Evolutionary conservation across 2,113 vertebrate genomes (phyloP).

Genomic region (Pristiophorus japonicus): DNA sequence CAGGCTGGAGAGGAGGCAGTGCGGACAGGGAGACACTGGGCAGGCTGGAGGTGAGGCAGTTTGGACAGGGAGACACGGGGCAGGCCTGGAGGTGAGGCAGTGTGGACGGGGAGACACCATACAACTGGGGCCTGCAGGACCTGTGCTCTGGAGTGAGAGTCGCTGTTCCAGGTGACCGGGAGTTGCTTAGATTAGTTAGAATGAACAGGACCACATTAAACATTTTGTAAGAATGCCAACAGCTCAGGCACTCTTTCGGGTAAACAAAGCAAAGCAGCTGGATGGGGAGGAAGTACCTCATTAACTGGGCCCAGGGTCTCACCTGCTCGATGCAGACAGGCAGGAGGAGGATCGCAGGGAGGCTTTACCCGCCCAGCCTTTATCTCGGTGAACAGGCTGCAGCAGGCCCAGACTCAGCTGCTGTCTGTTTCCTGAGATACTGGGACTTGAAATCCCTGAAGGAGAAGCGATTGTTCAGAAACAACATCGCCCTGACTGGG

Average conservation of each 20-base stretch:
- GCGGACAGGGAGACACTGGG: too few species aligned
- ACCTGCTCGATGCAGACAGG: background rate
- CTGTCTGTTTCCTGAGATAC: constrained; percentile 7
- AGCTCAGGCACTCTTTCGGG: background rate
- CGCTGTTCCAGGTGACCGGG: background rate
- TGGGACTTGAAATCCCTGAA: background rate
- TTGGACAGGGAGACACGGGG: too few species aligned
- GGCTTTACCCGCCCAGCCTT: background rate
- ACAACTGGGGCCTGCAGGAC: background rate
- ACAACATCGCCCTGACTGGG: background rate
- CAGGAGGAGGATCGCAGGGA: background rate
- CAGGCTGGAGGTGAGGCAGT: too few species aligned
- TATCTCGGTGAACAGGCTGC: background rate
- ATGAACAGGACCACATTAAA: background rate
- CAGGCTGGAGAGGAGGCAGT: too few species aligned
- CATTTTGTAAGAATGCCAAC: background rate
- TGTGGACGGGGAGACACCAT: too few species aligned
- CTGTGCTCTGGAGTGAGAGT: background rate
- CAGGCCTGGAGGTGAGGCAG: background rate
- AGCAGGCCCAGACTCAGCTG: background rate
- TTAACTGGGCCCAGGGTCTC: background rate
- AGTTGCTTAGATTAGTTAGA: background rate
- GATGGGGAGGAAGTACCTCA: background rate
- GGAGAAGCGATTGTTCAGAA: background rate
- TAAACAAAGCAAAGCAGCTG: background rate